Base-by-base conservation (phyloP, 2,797 vertebrate species). In the Atherinosoma microstoma region DNA sequence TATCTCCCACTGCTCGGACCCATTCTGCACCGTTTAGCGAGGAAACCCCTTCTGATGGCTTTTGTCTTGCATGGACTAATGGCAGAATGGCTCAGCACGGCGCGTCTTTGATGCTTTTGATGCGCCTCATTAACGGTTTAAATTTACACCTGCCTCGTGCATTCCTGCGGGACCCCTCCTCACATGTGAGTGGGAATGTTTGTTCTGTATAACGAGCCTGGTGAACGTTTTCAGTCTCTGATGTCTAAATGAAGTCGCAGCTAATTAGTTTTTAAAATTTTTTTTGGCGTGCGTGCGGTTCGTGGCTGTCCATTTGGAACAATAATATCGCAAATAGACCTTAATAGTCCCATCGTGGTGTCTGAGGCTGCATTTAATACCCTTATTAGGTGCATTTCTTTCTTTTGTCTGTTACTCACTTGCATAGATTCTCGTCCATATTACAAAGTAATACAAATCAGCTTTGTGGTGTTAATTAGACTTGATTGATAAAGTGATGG, bases 141-240 rank as follows among this genome's bases (percentile, higher is more conserved):
- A 85, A 91, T 91, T 88, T 92, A 94, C 93, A 94, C 93, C 93
- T 95, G 91, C 89, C 83, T 86, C 75, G 9, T 27, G 79, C 91
- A 93, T 94, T 93, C 93, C 92, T 83, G 87, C 68, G 76, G 86
- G 87, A 87, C 42, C 5, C 82, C 79, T n/a, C 64, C 73, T 71
- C 76, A 35, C 67, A 45, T 75, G 73, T 73, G 80, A 83, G 58
- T 22, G 74, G 82, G 76, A 75, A 73, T 79, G 84, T 92, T 90
- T 91, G 84, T 67, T 88, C 80, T 65, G 84, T 9, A 10, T 80
- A 80, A 89, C 64, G 70, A 88, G 84, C 67, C 64, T 75, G 51
- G 40, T 30, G 35, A 76, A 75, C 64, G 58, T 42, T 62, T 67
- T 24, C 64, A 0, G 32, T 30, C 72, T 84, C 71, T 78, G 65